Conservation (phyloP, 2,888 invertebrate genomes). For the Philonicus albiceps region DNA sequence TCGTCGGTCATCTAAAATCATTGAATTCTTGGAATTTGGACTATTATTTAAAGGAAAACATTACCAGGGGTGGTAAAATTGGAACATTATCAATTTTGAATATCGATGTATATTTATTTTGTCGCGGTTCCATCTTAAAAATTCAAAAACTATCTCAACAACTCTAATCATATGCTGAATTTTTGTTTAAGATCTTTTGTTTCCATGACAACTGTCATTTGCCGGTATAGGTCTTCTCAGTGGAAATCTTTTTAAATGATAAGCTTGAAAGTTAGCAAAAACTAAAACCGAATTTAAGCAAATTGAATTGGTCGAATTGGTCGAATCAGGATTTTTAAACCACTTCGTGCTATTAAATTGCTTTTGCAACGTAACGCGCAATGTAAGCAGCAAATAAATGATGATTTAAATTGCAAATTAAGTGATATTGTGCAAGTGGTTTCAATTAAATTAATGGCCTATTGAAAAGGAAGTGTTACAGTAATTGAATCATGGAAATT, state of each 20-base stretch:
- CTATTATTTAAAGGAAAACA: not conserved
- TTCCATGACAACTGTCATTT: not conserved
- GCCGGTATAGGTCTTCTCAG: not conserved
- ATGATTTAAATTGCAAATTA: no score
- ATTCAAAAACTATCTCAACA: not conserved
- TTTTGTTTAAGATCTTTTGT: not conserved
- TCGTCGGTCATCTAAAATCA: conserved; percentile 57
- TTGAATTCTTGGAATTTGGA: not conserved
- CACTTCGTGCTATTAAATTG: no score
- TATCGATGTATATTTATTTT: conserved; percentile 52
- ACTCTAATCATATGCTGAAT: not conserved
- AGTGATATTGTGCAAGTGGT: no score
- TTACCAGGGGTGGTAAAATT: conserved; percentile 60
- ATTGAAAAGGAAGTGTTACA: no score
- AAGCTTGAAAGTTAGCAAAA: not conserved
- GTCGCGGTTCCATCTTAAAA: conserved; percentile 22
- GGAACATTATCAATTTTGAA: conserved; percentile 61
- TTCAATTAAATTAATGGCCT: no score
- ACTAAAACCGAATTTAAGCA: not conserved
- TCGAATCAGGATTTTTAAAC: no score
- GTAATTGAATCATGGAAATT: no score
- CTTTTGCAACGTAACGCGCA: no score
- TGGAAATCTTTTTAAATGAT: not conserved
- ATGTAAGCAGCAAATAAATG: no score
- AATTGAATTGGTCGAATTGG: not conserved